phyloP scores from a whole-genome alignment of 2,797 vertebrate genomes.

The Cyprinella venusta region DNA sequence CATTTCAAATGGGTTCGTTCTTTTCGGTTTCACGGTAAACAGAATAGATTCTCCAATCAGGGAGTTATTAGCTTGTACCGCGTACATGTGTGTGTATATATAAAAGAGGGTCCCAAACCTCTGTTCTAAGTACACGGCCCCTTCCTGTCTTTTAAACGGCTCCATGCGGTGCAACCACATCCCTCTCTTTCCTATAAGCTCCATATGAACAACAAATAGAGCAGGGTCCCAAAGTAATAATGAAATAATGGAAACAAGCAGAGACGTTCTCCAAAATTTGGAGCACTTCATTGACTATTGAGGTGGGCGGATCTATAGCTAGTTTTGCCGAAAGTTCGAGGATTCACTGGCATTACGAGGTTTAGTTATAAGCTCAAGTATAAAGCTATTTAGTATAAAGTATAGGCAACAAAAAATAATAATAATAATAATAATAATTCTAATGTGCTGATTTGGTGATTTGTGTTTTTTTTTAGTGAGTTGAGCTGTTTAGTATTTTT shows the following conservation, averaged over 20 bases:
- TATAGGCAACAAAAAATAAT: too few species aligned
- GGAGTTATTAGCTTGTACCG: conserved; percentile 32
- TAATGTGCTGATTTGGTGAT: too few species aligned
- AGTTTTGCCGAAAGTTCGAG: too few species aligned
- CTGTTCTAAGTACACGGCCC: conserved; percentile 35
- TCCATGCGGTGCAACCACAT: conserved; percentile 26
- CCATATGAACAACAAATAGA: neutral
- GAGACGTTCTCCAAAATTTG: too few species aligned
- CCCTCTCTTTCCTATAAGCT: conserved; percentile 18
- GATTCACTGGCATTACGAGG: too few species aligned
- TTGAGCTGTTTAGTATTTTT: neutral
- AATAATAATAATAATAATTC: too few species aligned
- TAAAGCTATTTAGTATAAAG: too few species aligned
- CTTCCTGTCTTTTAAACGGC: conserved; percentile 41
- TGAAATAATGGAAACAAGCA: too few species aligned
- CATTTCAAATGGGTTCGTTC: conserved; percentile 59
- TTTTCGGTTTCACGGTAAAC: conserved; percentile 51
- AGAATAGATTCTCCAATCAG: conserved; percentile 40
- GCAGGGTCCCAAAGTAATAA: neutral
- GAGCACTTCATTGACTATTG: too few species aligned
- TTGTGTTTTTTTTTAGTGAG: too few species aligned
- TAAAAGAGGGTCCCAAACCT: conserved; percentile 19
- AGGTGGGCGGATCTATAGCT: too few species aligned
- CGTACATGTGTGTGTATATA: conserved; percentile 24
- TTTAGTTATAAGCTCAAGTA: too few species aligned